A percentile compares a stretch with the other conserved stretches of the same genome.
These are phyloP conservation scores for Heliconius cydno DNA, from an alignment of 2,888 invertebrate genomes.

Conservation along the genomic window DNA sequence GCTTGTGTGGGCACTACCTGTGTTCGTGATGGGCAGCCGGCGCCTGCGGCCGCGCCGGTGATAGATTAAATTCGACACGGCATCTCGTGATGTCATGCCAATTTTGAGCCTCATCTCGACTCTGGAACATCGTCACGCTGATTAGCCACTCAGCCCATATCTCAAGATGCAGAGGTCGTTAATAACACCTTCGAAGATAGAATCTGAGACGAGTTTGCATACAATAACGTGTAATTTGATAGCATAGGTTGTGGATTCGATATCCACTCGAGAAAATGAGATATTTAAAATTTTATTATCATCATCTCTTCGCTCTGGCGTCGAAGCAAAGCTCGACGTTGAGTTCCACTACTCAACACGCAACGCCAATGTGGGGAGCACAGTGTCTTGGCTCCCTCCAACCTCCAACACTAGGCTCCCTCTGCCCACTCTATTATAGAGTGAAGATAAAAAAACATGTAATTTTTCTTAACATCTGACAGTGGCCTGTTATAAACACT, in stretches of 20 bases:
- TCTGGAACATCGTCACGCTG: constrained; percentile 72
- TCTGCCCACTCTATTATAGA: too few relatives aligned
- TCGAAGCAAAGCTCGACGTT: too few relatives aligned
- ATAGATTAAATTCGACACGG: constrained; percentile 83
- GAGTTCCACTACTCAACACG: too few relatives aligned
- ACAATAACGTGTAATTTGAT: constrained; percentile 27
- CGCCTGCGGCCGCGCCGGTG: constrained; percentile 75
- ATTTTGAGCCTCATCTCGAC: constrained; percentile 68
- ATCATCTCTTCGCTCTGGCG: too few relatives aligned
- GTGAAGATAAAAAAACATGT: too few relatives aligned
- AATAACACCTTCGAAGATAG: constrained; percentile 67
- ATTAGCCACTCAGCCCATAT: constrained; percentile 59
- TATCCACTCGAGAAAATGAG: too few relatives aligned
- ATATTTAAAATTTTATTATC: too few relatives aligned
- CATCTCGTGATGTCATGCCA: constrained; percentile 82
- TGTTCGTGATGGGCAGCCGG: constrained; percentile 61
- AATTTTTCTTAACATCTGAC: constrained; percentile 15
- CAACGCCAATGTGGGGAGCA: too few relatives aligned
- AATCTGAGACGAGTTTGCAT: constrained; percentile 45
- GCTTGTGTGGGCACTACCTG: constrained; percentile 66
- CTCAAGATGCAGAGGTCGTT: constrained; percentile 57
- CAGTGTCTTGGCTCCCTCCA: too few relatives aligned
- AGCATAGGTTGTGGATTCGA: too few relatives aligned
- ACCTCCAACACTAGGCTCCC: too few relatives aligned
- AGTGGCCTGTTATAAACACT: constrained; percentile 12